Conservation (phyloP, 2,113 vertebrate genomes). For the Dipodomys merriami region DNA sequence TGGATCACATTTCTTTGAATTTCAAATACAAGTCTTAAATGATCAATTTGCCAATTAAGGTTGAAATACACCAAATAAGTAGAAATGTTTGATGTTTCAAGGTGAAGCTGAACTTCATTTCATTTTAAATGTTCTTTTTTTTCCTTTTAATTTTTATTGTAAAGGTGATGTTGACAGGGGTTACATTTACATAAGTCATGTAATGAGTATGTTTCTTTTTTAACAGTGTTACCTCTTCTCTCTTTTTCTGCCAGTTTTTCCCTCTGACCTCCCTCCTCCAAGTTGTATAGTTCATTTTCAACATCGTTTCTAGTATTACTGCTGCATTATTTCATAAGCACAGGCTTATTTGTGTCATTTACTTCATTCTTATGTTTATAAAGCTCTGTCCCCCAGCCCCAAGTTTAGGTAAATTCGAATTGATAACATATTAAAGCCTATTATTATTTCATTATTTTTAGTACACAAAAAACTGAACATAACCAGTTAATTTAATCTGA, state of each 20-base stretch:
- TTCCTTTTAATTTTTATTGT: no score
- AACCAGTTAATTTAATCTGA: not conserved
- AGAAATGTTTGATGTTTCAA: slow-evolving; percentile 72
- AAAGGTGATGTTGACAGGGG: no score
- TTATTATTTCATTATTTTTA: not conserved
- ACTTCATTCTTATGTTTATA: not conserved
- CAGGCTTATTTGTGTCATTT: not conserved
- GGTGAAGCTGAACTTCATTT: slow-evolving; percentile 57
- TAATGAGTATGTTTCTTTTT: no score
- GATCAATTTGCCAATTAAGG: slow-evolving; percentile 71
- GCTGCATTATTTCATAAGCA: no score
- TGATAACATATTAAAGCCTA: not conserved
- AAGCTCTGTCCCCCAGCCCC: not conserved
- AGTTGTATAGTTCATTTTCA: no score
- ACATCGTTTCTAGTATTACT: no score
- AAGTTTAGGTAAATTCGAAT: not conserved
- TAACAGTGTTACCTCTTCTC: no score
- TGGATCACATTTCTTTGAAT: slow-evolving; percentile 49
- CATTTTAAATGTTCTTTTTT: slow-evolving; percentile 36
- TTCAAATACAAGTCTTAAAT: slow-evolving; percentile 55
- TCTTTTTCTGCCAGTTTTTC: no score
- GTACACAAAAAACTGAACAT: not conserved
- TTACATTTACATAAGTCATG: no score
- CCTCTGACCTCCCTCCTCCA: no score
- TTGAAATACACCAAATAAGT: slow-evolving; percentile 59